phyloP scores from a whole-genome alignment of 2,113 vertebrate species.

The Oreochromis tanganicae region DNA sequence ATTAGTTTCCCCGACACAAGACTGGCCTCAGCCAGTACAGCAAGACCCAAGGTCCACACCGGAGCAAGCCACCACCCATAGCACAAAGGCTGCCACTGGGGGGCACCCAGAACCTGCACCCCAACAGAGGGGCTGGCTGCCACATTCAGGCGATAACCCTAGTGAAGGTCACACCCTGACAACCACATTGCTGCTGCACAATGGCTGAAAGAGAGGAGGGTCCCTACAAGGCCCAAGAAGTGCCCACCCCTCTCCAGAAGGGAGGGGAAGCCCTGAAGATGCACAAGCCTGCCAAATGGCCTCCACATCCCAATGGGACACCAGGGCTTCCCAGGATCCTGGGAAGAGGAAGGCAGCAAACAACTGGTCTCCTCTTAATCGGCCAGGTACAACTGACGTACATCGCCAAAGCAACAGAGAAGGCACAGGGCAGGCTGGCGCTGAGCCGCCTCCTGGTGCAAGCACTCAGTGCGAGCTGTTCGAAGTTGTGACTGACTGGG shows the following conservation, averaged over 20 bases:
- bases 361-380: not conserved
- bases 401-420: not conserved
- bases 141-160: not conserved
- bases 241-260: not conserved
- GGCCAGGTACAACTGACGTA: not conserved
- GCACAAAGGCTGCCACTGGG: accelerated
- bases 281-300: not conserved
- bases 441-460: not conserved
- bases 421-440: not conserved
- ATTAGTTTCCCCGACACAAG: not conserved
- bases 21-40: not conserved
- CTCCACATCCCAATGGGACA: accelerated
- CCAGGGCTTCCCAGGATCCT: not conserved
- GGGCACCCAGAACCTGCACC: not conserved
- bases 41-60: not conserved
- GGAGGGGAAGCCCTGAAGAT: not conserved
- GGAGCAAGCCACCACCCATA: not conserved
- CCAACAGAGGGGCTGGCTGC: not conserved
- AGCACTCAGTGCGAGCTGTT: not conserved
- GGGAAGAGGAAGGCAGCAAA: not conserved
- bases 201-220: not conserved
- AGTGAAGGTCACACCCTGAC: not conserved
- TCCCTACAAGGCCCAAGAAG: not conserved
- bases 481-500: not conserved
- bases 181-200: not conserved